These are phyloP conservation scores for Pseudachorutes palmiensis DNA, from an alignment of 1,140 invertebrate genomes.

Conservation along the genomic window DNA sequence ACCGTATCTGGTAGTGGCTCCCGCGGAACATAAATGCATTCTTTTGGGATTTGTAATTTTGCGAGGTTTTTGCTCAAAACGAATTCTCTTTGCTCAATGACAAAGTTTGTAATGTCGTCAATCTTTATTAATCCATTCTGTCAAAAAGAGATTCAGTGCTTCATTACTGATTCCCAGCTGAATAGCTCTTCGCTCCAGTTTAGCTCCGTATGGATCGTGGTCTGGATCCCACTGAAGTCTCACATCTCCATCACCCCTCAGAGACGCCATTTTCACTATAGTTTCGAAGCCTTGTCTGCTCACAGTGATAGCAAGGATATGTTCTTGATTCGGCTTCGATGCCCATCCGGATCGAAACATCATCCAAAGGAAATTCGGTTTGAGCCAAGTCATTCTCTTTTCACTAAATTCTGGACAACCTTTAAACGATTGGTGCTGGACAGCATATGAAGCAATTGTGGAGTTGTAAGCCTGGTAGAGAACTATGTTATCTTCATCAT, in stretches of 20 bases:
- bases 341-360: constrained; percentile 44
- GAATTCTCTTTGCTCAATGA: constrained; percentile 14
- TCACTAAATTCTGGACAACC: constrained; percentile 37
- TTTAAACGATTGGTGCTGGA: constrained; percentile 22
- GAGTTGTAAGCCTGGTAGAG: constrained; percentile 42
- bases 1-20: no score
- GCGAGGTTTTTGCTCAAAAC: constrained; percentile 8
- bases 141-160: constrained; percentile 18
- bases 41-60: constrained; percentile 10
- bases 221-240: constrained; percentile 44
- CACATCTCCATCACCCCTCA: constrained; percentile 32
- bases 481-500: constrained; percentile 38
- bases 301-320: constrained; percentile 41
- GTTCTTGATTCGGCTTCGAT: constrained; percentile 40
- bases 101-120: constrained; percentile 26
- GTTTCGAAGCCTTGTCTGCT: constrained; percentile 39
- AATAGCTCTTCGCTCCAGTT: constrained; percentile 40
- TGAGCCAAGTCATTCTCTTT: constrained; percentile 43
- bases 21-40: no score
- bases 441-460: constrained; percentile 40
- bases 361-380: constrained; percentile 45
- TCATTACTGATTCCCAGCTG: constrained; percentile 42
- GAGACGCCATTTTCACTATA: constrained; percentile 37
- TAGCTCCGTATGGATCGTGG: constrained; percentile 39
- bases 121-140: constrained; percentile 23